These are phyloP conservation scores for Halictus rubicundus DNA, from an alignment of 1,140 invertebrate genomes.

Conservation along the genomic window DNA sequence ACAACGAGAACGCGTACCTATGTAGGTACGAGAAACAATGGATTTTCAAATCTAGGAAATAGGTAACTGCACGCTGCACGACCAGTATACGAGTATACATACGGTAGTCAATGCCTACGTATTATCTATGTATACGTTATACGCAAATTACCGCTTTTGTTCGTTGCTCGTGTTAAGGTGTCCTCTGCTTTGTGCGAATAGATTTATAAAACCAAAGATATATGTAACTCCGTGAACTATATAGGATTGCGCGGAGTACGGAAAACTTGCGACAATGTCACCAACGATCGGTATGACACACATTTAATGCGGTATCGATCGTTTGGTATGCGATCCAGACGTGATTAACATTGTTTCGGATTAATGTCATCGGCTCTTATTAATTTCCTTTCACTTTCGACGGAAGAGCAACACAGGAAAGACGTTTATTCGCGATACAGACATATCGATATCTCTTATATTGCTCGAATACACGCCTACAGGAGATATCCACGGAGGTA, in stretches of 20 bases:
- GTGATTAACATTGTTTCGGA: neutral
- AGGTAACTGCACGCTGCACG: too few species aligned
- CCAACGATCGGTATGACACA: neutral
- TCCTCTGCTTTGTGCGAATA: neutral
- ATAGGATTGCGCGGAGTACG: neutral
- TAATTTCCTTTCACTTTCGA: neutral
- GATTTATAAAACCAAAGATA: neutral
- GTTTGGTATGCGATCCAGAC: neutral
- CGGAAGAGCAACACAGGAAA: too few species aligned
- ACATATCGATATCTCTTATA: too few species aligned
- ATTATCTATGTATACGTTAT: too few species aligned
- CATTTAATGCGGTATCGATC: neutral
- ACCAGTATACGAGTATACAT: too few species aligned
- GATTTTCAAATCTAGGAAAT: too few species aligned
- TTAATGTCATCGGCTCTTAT: constrained; percentile 14
- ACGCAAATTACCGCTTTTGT: neutral
- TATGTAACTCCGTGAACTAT: neutral
- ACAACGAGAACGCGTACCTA: too few species aligned
- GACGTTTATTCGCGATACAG: too few species aligned
- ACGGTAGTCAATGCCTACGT: too few species aligned
- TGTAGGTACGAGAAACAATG: too few species aligned
- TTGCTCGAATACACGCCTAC: too few species aligned
- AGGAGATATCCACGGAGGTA: too few species aligned
- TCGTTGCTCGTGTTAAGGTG: neutral
- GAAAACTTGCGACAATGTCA: neutral